Percentiles rank a stretch among this genome's conserved stretches.
These are phyloP conservation scores for Dasyprocta punctata DNA, from an alignment of 2,113 vertebrate genomes.

Conservation along the genomic window DNA sequence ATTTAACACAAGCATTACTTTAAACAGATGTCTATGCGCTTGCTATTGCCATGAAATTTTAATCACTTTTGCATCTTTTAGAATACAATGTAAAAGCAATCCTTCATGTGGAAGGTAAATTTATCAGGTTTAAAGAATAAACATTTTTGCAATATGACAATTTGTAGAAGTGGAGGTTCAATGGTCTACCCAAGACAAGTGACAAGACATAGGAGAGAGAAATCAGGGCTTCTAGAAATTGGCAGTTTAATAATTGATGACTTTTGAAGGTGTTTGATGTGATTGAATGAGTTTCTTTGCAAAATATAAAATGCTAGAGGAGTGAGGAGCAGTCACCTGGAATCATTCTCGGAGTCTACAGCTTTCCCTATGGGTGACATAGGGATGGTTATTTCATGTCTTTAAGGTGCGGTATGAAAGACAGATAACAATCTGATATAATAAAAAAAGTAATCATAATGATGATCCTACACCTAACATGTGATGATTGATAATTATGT, in stretches of 20 bases:
- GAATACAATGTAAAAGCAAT: not conserved
- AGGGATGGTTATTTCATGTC: not conserved
- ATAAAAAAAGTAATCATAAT: not conserved
- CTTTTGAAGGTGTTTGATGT: not conserved
- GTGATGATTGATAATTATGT: not conserved
- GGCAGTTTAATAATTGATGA: not conserved
- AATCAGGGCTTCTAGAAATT: not conserved
- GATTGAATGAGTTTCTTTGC: not conserved
- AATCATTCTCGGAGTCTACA: not conserved
- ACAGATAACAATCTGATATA: not conserved
- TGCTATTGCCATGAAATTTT: constrained; percentile 8
- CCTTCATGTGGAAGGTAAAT: not conserved
- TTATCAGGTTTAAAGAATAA: not conserved
- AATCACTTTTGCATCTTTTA: constrained; percentile 3
- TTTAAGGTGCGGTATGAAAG: not conserved
- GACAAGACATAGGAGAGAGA: not conserved
- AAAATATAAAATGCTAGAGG: not conserved
- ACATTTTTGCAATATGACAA: not conserved
- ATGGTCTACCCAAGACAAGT: not conserved
- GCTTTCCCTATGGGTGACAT: not conserved
- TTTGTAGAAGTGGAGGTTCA: not conserved
- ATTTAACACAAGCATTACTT: not conserved
- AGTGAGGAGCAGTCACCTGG: not conserved
- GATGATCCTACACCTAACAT: not conserved
- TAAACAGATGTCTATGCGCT: not conserved